Conservation (phyloP, 1,140 invertebrate species). For the Prorops nasuta region DNA sequence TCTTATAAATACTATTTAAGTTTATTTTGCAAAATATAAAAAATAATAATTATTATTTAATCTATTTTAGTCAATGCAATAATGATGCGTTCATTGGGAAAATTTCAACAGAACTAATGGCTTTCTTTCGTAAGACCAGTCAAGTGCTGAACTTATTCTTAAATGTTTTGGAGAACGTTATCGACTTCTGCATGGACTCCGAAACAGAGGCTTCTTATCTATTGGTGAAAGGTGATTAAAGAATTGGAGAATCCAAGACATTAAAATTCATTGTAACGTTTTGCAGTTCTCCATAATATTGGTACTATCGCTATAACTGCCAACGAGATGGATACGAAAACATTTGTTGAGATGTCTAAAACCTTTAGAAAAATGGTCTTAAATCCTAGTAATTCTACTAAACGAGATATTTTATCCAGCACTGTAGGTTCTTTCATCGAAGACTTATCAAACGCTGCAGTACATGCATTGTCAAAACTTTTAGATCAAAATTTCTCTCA, state of each 20-base stretch:
- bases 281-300: conserved; percentile 35
- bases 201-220: conserved; percentile 33
- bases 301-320: conserved; percentile 31
- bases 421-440: too few species aligned
- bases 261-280: not conserved
- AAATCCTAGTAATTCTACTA: too few species aligned
- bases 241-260: not conserved
- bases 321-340: conserved; percentile 38
- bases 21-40: not conserved
- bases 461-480: too few species aligned
- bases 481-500: too few species aligned
- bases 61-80: not conserved
- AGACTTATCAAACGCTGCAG: too few species aligned
- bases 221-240: conserved; percentile 36
- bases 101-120: conserved; percentile 22
- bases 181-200: conserved; percentile 27
- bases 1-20: not conserved
- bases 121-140: conserved; percentile 36
- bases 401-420: too few species aligned
- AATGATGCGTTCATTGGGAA: not conserved
- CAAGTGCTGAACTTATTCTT: conserved; percentile 37
- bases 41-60: not conserved
- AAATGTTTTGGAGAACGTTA: conserved; percentile 27
- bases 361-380: conserved; percentile 37
- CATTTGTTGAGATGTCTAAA: conserved; percentile 40